These are phyloP conservation scores for Abrostola tripartita DNA, from an alignment of 2,888 invertebrate genomes.

Conservation along the genomic window DNA sequence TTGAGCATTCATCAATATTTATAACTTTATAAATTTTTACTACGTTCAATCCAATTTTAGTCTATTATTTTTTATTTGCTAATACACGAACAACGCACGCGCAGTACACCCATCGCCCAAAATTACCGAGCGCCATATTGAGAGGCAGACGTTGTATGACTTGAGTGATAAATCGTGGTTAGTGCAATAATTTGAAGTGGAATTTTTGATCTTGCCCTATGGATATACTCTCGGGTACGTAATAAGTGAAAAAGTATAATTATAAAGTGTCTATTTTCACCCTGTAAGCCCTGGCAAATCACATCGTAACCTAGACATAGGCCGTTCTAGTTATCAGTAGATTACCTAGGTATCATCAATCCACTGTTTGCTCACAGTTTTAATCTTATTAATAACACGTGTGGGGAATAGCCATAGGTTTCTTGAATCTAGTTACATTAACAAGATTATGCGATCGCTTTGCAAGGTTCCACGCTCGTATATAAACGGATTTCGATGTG, in stretches of 20 bases:
- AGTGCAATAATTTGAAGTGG: constrained; percentile 88
- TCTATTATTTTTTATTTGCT: constrained; percentile 79
- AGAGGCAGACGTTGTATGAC: constrained; percentile 92
- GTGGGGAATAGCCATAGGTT: constrained; percentile 90
- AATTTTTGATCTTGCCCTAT: constrained; percentile 88
- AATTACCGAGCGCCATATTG: constrained; percentile 92
- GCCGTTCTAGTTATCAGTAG: constrained; percentile 90
- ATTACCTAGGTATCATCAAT: constrained; percentile 88
- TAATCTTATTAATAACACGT: constrained; percentile 92
- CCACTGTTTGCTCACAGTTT: constrained; percentile 89
- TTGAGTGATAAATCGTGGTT: constrained; percentile 88
- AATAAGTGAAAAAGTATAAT: constrained; percentile 77
- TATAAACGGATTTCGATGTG: constrained; percentile 89
- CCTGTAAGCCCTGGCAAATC: constrained; percentile 74
- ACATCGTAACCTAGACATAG: constrained; percentile 90
- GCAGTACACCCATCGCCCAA: constrained; percentile 88
- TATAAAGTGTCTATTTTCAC: constrained; percentile 66
- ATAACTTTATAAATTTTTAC: constrained; percentile 60
- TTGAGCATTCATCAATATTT: constrained; percentile 61
- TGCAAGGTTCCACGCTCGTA: constrained; percentile 88
- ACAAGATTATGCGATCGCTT: constrained; percentile 91
- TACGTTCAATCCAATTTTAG: constrained; percentile 65
- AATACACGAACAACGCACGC: constrained; percentile 86
- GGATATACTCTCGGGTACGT: constrained; percentile 89
- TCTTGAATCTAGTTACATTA: constrained; percentile 94